These are phyloP conservation scores for Dermochelys coriacea DNA, from an alignment of 2,797 vertebrate species.

Conservation along the genomic window DNA sequence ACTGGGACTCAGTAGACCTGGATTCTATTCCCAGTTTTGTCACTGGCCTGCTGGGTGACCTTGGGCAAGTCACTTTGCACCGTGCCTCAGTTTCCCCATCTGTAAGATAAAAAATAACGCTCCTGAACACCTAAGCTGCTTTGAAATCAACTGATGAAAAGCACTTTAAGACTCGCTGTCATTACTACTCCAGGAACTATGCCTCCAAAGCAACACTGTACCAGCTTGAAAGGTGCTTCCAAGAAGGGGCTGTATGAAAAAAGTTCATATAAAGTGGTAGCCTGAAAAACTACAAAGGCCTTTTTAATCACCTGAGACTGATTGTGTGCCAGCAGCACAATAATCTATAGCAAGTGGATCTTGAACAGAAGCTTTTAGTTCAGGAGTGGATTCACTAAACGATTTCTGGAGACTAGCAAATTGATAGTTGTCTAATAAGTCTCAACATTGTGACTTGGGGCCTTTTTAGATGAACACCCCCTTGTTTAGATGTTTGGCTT, in stretches of 20 bases:
- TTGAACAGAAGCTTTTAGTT: neutral
- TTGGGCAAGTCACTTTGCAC: neutral
- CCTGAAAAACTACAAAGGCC: neutral
- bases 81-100: neutral
- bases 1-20: neutral
- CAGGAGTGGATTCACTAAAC: neutral
- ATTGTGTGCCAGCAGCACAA: neutral
- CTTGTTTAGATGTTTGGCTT: neutral
- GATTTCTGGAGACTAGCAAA: neutral
- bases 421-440: neutral
- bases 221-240: neutral
- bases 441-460: neutral
- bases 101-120: neutral
- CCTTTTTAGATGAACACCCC: neutral
- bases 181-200: neutral
- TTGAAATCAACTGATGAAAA: neutral
- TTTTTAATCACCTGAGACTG: neutral
- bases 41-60: neutral
- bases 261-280: neutral
- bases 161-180: neutral
- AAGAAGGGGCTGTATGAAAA: neutral
- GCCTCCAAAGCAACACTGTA: neutral
- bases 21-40: neutral
- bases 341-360: neutral
- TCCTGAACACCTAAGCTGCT: neutral